A percentile compares a stretch with the other conserved stretches of the same genome.
Evolutionary conservation across 1,140 invertebrate genomes (phyloP).

Genomic region (Coenobita brevimanus): DNA sequence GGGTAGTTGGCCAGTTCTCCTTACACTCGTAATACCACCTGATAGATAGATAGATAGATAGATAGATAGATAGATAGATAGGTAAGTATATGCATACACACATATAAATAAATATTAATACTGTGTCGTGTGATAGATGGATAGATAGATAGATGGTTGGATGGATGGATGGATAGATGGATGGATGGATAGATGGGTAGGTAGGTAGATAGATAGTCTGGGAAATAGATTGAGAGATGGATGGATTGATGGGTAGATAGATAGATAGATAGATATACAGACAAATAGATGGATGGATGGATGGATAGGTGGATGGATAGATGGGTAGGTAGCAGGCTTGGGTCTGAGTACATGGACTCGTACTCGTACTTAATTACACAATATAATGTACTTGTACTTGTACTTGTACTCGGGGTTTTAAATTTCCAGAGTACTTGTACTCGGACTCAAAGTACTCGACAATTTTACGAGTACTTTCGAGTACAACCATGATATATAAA

Average conservation of each 20-base stretch:
- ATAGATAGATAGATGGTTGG: not conserved
- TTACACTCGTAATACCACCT: slow-evolving; percentile 73
- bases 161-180: not conserved
- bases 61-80: slow-evolving; percentile 5
- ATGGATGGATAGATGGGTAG: not conserved
- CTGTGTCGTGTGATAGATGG: not conserved
- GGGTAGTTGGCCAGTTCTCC: slow-evolving; percentile 71
- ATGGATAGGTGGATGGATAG: not conserved
- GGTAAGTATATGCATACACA: not conserved
- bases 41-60: not conserved
- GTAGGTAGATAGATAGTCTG: not conserved
- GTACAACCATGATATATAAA: no score
- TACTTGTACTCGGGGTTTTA: no score
- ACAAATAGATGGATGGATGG: not conserved
- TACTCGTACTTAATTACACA: no score
- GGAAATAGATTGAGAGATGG: not conserved
- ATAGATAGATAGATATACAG: not conserved
- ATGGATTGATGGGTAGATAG: not conserved
- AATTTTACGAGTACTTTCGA: no score
- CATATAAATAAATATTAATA: no score
- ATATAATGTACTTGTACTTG: no score
- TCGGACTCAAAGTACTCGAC: no score
- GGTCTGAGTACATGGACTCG: no score
- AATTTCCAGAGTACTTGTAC: no score
- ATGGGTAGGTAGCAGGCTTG: not conserved